Evolutionary conservation across 2,888 invertebrate species (phyloP), one percentile per base, ranked within the genome.

Genomic region (Harpagoxenus sublaevis): DNA sequence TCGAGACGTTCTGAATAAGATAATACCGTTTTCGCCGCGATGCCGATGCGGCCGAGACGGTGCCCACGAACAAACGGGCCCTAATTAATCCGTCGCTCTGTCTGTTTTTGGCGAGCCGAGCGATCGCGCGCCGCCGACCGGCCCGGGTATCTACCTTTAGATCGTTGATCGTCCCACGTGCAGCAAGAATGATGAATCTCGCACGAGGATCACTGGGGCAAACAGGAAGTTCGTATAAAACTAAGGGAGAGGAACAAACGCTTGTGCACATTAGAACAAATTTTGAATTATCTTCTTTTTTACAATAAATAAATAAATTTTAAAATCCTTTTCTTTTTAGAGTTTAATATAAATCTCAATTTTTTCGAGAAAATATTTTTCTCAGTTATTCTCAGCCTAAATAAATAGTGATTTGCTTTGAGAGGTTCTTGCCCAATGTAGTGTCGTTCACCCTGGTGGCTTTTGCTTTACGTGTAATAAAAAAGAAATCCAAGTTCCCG

Each of bases 1-100:
- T 89, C 84, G 60, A 89, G 86, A 86, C 85, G 86, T 88, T 92
- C 90, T 90, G 90, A 92, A 93, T 92, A 91, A 91, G 92, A 71
- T 84, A 86, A 89, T 86, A 68, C 85, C 81, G 88, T 90, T 89
- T 89, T 89, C 90, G 87, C 83, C 88, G 84, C 71, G 86, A 89
- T 88, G 91, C 78, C 86, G 73, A 53, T 68, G 75, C 90, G 88
- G 88, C 83, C 90, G 83, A 39, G 83, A 39, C 83, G 74, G 83
- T 84, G 86, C 35, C 82, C 73, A 70, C 86, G 91, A 92, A 92
- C 92, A 92, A 91, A 91, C 91, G 91, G 84, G 70, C 62, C 70
- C 87, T 92, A 89, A 92, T 92, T 92, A 90, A 89, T 89, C 84
- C 85, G 78, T 35, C 83, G 84, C 78, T 83, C 79, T 62, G 83